Percentiles rank a stretch among this genome's conserved stretches.
Conservation (phyloP, 2,113 vertebrate genomes). For the Cairina moschata region DNA sequence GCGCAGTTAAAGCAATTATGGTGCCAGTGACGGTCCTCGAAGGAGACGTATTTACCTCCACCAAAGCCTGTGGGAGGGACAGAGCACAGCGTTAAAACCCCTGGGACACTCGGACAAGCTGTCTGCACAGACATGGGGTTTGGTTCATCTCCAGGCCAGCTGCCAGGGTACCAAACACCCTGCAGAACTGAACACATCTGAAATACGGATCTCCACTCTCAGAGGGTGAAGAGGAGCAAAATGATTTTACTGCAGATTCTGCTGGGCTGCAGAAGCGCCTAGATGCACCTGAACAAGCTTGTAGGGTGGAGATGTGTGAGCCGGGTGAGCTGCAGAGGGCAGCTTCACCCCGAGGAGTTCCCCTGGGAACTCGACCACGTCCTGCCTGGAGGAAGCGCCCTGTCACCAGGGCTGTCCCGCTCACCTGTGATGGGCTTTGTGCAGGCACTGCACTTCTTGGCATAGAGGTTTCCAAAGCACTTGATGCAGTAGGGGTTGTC, state of each 20-base stretch:
- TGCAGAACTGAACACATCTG: not conserved
- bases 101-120: not conserved
- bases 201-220: fast-evolving
- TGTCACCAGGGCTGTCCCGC: not conserved
- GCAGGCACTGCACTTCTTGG: constrained; percentile 97
- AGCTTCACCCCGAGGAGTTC: not conserved
- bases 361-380: too few species aligned
- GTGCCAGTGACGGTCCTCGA: constrained; percentile 98
- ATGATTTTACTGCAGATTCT: not conserved
- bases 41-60: constrained; percentile 97
- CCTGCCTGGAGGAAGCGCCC: not conserved
- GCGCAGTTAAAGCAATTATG: constrained; percentile 95
- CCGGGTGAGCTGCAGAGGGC: not conserved
- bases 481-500: constrained; percentile 95
- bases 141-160: not conserved
- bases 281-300: not conserved
- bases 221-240: not conserved
- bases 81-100: not conserved
- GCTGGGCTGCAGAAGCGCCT: not conserved
- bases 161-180: not conserved
- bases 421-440: constrained; percentile 95
- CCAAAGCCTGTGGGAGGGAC: constrained; percentile 85
- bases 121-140: fast-evolving
- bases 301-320: fast-evolving
- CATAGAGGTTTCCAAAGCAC: constrained; percentile 96